phyloP scores from a whole-genome alignment of 2,888 invertebrate genomes.

The Falcaria lacertinaria region DNA sequence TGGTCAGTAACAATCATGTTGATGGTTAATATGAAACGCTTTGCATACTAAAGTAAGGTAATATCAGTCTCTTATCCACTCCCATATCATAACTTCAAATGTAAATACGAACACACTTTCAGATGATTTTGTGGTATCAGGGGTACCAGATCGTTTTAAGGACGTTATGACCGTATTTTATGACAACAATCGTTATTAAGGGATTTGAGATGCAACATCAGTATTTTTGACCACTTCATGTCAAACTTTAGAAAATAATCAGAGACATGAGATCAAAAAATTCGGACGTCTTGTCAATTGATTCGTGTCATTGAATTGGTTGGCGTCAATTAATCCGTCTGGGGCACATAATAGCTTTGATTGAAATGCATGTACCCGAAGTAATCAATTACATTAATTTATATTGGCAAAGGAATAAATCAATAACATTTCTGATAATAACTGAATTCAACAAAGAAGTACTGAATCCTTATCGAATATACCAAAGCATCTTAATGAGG shows the following conservation, averaged over 20 bases:
- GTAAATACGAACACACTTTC: slow-evolving; percentile 6
- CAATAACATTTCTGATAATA: too few species aligned
- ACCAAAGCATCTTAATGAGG: too few species aligned
- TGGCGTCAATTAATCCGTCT: slow-evolving; percentile 52
- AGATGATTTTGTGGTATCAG: too few species aligned
- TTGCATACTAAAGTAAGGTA: slow-evolving; percentile 8
- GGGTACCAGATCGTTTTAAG: too few species aligned
- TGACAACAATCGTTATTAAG: neutral
- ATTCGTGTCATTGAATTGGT: slow-evolving; percentile 53
- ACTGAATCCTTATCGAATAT: too few species aligned
- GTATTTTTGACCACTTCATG: slow-evolving; percentile 6
- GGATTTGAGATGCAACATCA: neutral
- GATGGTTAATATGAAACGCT: slow-evolving; percentile 50
- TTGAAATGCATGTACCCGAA: slow-evolving; percentile 48
- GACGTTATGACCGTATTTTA: too few species aligned
- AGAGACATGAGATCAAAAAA: slow-evolving; percentile 29
- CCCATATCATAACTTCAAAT: slow-evolving; percentile 43
- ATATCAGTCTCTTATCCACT: slow-evolving; percentile 43
- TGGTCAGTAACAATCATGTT: slow-evolving; percentile 56
- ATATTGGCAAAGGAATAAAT: too few species aligned
- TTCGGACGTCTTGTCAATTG: slow-evolving; percentile 51
- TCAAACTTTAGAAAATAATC: slow-evolving; percentile 23
- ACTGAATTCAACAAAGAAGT: too few species aligned
- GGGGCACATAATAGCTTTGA: slow-evolving; percentile 27
- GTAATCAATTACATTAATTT: slow-evolving; percentile 14